These are phyloP conservation scores for Cyprinus carpio DNA, from an alignment of 2,113 vertebrate genomes.

Conservation along the genomic window DNA sequence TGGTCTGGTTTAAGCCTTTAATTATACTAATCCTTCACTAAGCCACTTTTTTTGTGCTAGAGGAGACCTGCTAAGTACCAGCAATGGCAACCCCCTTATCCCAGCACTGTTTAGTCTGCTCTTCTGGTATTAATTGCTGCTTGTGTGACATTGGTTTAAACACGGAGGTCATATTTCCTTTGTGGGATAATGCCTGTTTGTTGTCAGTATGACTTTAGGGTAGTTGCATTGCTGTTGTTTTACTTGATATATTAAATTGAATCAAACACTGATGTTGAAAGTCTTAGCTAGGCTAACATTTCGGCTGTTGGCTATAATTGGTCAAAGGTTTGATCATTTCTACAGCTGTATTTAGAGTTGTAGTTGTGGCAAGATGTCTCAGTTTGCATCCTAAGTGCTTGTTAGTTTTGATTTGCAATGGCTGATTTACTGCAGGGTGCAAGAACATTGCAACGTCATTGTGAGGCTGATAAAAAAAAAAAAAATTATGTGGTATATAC, in stretches of 20 bases:
- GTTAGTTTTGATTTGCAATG: no score
- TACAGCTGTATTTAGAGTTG: background rate
- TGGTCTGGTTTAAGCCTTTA: constrained; percentile 17
- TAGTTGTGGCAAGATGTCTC: background rate
- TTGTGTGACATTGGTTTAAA: constrained; percentile 2
- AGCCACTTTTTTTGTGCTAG: background rate
- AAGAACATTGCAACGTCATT: no score
- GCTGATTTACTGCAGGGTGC: no score
- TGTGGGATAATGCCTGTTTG: background rate
- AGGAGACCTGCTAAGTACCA: constrained; percentile 1
- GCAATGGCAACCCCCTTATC: background rate
- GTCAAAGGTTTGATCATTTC: background rate
- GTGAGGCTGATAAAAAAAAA: background rate
- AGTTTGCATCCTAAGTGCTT: no score
- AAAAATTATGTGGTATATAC: background rate
- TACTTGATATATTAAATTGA: background rate
- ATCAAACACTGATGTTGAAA: no score
- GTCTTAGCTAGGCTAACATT: background rate
- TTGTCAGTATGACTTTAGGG: background rate
- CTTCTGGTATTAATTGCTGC: background rate
- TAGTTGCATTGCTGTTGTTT: no score
- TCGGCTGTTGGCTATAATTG: background rate
- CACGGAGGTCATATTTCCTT: background rate
- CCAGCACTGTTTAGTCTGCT: background rate
- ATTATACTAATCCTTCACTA: constrained; percentile 36